These are phyloP conservation scores for Aproaerema taeniolella DNA, from an alignment of 2,888 invertebrate species.

Conservation along the genomic window DNA sequence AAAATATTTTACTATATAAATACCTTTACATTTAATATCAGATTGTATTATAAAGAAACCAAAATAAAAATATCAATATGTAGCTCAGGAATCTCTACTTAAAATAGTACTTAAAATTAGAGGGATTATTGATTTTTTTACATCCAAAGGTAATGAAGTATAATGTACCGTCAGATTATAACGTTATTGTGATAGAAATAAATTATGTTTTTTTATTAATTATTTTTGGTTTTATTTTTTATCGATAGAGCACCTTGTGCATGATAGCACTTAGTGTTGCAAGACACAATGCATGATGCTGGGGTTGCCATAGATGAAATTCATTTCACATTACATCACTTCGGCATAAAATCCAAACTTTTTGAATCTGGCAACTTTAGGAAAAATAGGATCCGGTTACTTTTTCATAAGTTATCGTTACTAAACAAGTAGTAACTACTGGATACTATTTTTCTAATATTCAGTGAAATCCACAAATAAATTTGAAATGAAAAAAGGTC, in stretches of 20 bases:
- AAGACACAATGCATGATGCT: constrained; percentile 26
- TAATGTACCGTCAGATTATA: constrained; percentile 39
- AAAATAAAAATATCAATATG: constrained; percentile 11
- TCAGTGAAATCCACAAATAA: too few species aligned
- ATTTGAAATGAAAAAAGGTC: constrained; percentile 45
- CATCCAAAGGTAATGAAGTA: constrained; percentile 53
- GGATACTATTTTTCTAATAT: too few species aligned
- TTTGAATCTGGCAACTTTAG: neutral
- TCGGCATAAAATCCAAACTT: neutral
- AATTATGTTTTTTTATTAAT: constrained; percentile 64
- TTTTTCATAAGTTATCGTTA: too few species aligned
- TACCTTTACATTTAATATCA: constrained; percentile 11
- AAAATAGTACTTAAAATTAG: constrained; percentile 68
- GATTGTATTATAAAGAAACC: constrained; percentile 18
- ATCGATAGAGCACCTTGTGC: constrained; percentile 56
- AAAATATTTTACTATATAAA: constrained; percentile 24
- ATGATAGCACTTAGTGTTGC: constrained; percentile 36
- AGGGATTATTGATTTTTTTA: constrained; percentile 40
- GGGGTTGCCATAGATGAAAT: constrained; percentile 15
- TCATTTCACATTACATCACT: constrained; percentile 11
- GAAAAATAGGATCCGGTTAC: too few species aligned
- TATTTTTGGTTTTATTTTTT: constrained; percentile 63
- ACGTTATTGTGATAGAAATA: constrained; percentile 62
- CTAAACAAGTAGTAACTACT: too few species aligned
- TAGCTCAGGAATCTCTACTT: constrained; percentile 65